A percentile compares a stretch with the other conserved stretches of the same genome.
phyloP scores from a whole-genome alignment of 2,113 vertebrate genomes.

The Aviceda subcristata region DNA sequence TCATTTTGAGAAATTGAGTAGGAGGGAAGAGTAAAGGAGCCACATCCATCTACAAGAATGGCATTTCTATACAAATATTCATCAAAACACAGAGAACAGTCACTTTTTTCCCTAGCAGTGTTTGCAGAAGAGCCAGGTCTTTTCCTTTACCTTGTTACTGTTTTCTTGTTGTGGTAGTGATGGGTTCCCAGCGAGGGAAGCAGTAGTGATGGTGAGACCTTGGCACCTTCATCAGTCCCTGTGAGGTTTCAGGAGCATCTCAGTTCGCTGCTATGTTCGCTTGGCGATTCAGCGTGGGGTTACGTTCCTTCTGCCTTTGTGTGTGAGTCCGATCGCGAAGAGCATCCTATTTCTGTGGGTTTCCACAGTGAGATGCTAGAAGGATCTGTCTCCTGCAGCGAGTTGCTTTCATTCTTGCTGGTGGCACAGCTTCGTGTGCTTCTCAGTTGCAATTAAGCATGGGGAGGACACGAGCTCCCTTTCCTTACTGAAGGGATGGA shows the following conservation, averaged over 20 bases:
- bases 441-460: neutral
- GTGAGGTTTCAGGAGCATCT: neutral
- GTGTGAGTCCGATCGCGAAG: fast-evolving
- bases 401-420: neutral
- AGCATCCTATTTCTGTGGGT: neutral
- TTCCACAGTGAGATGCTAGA: neutral
- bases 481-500: neutral
- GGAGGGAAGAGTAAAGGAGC: neutral
- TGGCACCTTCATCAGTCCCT: neutral
- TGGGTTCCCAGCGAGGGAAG: neutral
- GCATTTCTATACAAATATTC: neutral
- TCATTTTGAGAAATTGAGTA: fast-evolving
- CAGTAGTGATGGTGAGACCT: fast-evolving
- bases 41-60: neutral
- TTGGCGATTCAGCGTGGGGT: neutral
- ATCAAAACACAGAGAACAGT: neutral
- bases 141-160: neutral
- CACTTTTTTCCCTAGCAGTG: neutral
- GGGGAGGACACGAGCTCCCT: neutral
- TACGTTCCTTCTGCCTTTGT: neutral
- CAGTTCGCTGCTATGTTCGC: fast-evolving
- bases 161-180: neutral
- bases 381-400: fast-evolving
- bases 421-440: fast-evolving
- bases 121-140: neutral